Base-by-base conservation (phyloP, 1,140 invertebrate species). In the Leguminivora glycinivorella region DNA sequence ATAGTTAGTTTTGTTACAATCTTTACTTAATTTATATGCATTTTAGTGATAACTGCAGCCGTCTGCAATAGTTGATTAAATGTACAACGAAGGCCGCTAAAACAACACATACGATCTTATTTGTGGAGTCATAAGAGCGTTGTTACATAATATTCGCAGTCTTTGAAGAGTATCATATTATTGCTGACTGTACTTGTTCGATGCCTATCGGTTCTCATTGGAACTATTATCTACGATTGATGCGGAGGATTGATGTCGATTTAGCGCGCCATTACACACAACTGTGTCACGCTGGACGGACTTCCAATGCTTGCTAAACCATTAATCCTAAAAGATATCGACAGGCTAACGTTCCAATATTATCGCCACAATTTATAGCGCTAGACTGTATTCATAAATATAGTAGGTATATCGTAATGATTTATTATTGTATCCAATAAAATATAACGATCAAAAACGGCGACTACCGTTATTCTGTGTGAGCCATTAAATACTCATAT, bases 291-390 rank as follows among this genome's bases (percentile, higher is more conserved):
- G 58, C 58, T 63, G 58, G 26, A n/a, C 58, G n/a, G 25, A 17
- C 29, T 63, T 52, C 47, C 47, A 52, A 52, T 52, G 58, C 24
- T 12, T 9, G n/a, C 58, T 29, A 63, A 63, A 31, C 25, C 58
- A 29, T 63, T 63, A 29, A 63, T 63, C 9, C 58, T 31, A 63
- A 26, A 29, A 63, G 58, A 29, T 29, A 68, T 43, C n/a, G 29
- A 68, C 24, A 68, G 34, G 67, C n/a, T 24, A 43, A 95, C 76
- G 58, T 95, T 93, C 75, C 87, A 89, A 74, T 96, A 96, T 52
- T 22, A 52, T 22, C 47, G 19, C 19, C 7, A 52, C 19, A 52
- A 52, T 22, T 22, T 52, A 52, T 52, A 22, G 43, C 43, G 43
- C 43, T 47, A 47, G 43, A 22, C 19, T 52, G 47, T 52, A 52